Conservation (phyloP, 2,797 vertebrate species). For the Lagocephalus sceleratus region DNA sequence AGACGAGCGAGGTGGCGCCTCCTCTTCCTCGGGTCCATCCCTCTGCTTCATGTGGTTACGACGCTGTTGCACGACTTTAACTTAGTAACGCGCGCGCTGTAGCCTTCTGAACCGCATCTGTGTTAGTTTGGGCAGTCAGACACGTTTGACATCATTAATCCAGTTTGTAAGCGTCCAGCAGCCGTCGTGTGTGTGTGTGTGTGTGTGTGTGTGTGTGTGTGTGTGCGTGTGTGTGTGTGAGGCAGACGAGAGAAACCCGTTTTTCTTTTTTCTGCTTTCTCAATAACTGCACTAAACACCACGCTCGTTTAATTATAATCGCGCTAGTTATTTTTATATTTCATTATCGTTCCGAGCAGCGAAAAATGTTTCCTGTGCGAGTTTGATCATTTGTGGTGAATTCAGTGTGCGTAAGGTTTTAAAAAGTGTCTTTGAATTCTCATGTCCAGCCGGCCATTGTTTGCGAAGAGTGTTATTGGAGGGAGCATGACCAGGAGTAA, state of each 20-base stretch:
- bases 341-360: too few relatives aligned
- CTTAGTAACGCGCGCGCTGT: conserved; percentile 6
- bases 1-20: conserved; percentile 18
- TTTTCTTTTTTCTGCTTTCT: not conserved
- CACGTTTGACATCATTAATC: conserved; percentile 12
- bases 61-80: too few relatives aligned
- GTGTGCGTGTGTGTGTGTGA: not conserved
- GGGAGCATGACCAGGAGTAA: conserved; percentile 90
- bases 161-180: conserved; percentile 32
- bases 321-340: too few relatives aligned
- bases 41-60: too few relatives aligned
- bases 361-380: too few relatives aligned
- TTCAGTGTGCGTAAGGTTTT: not conserved
- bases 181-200: conserved; percentile 12
- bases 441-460: conserved; percentile 83
- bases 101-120: conserved; percentile 19
- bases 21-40: too few relatives aligned
- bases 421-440: not conserved
- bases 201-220: not conserved
- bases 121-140: not conserved
- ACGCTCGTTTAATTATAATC: too few relatives aligned
- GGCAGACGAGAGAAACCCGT: not conserved
- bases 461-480: conserved; percentile 91
- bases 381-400: not conserved
- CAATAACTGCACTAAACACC: too few relatives aligned